phyloP scores from a whole-genome alignment of 2,113 vertebrate genomes.

The Melospiza georgiana region DNA sequence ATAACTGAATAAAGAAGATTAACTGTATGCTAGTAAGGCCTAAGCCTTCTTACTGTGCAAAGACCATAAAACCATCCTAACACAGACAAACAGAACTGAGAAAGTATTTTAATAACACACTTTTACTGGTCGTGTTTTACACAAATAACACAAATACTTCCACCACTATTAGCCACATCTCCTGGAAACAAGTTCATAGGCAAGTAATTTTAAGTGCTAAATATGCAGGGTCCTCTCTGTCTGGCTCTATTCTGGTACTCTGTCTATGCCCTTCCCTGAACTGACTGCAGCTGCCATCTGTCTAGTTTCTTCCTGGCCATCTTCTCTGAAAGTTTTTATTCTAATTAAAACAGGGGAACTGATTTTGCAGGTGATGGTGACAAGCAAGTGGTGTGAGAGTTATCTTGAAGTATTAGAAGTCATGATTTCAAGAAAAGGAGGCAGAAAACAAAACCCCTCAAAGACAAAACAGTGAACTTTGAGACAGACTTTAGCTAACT shows the following conservation, averaged over 20 bases:
- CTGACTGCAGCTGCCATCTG: background rate
- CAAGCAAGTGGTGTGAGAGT: background rate
- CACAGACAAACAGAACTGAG: background rate
- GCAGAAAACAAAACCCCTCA: background rate
- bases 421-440: slow-evolving; percentile 1
- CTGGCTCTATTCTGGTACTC: background rate
- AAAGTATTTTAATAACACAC: background rate
- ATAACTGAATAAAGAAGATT: background rate
- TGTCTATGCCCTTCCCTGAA: background rate
- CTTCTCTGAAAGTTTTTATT: background rate
- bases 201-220: background rate
- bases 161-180: background rate
- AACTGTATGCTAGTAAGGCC: background rate
- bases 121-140: background rate
- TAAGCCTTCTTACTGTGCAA: background rate
- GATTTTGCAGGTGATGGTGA: background rate
- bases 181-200: slow-evolving; percentile 14
- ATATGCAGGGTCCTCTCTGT: background rate
- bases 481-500: background rate
- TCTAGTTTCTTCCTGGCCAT: background rate
- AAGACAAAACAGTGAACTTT: background rate
- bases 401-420: background rate
- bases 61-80: background rate
- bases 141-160: background rate
- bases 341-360: background rate